Base-by-base conservation (phyloP, 1,140 invertebrate genomes). In the Camponotus pennsylvanicus region DNA sequence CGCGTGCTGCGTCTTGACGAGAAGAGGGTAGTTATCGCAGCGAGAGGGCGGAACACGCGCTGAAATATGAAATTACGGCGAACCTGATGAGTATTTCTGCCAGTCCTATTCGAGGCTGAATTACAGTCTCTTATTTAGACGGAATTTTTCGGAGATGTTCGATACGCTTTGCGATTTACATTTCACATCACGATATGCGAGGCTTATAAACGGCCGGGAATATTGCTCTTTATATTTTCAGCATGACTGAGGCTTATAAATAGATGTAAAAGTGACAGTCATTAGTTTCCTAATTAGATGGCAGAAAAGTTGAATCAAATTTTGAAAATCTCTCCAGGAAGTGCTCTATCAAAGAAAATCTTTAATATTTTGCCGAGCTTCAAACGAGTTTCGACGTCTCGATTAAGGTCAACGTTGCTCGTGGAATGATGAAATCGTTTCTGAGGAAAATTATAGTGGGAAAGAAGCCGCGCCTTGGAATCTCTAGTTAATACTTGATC, bases 351-450 rank as follows among this genome's bases (percentile, higher is more conserved):
- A 67, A 87, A 87, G 78, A 67, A 87, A 83, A 88, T 57, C 70
- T 82, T 82, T 82, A 82, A 86, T 64, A 67, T 67, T 73, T 86
- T 27, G 9, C 32, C 37, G 59, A 67, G 45, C 57, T 55, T 77
- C 40, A 90, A 90, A 90, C 75, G 89, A 89, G 84, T 86, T 87
- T 88, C 87, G 87, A 90, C 87, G 89, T 85, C 75, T 90, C 89
- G 87, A 90, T 90, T 90, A 89, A 90, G 87, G 87, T 71, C 79
- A 76, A 40, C 75, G 57, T 70, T 69, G 61, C 67, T 52, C 32
- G 55, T 21, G 59, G 32, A 73, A 82, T 85, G 61, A 86, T 69
- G 70, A 83, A 86, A 86, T 86, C 63, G 49, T 45, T 73, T 21
- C 59, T 40, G 42, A 85, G 66, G 75, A 73, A 87, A 89, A 87